Percentiles rank a stretch among this genome's conserved stretches.
phyloP scores from a whole-genome alignment of 2,797 vertebrate species.

The Lutjanus campechanus region DNA sequence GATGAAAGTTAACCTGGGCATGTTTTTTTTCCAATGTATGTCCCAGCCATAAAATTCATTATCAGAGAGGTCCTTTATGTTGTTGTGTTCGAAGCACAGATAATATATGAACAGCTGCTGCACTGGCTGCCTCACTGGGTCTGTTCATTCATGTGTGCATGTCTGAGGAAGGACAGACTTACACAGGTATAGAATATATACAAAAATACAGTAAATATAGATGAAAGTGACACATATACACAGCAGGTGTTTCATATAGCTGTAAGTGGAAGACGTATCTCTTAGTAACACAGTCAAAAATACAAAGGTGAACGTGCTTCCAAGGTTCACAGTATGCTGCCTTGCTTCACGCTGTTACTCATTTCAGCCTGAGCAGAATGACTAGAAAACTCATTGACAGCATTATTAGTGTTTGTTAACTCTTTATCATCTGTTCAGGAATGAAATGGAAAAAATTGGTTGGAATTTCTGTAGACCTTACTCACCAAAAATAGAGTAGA shows the following conservation, averaged over 20 bases:
- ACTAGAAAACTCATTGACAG: slow-evolving; percentile 28
- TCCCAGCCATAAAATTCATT: not conserved
- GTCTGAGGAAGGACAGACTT: not conserved
- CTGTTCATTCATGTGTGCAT: slow-evolving; percentile 3
- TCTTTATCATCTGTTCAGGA: not conserved
- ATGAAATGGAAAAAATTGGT: not conserved
- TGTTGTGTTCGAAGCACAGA: not conserved
- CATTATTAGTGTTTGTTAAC: slow-evolving; percentile 7
- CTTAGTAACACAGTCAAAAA: not conserved
- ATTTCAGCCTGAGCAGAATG: slow-evolving; percentile 39
- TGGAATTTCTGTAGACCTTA: slow-evolving; percentile 19
- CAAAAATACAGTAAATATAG: not conserved
- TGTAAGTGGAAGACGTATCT: not conserved
- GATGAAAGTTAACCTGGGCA: slow-evolving; percentile 14
- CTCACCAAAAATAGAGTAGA: slow-evolving; percentile 85
- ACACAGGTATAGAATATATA: not conserved
- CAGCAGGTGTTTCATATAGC: not conserved
- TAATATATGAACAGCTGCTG: not conserved
- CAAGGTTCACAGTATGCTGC: slow-evolving; percentile 14
- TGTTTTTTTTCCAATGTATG: not conserved
- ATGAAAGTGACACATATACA: not conserved
- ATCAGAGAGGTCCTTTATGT: not conserved
- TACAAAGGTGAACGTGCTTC: not conserved
- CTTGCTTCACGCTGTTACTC: slow-evolving; percentile 31
- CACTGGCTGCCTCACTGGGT: not conserved